Conservation (phyloP, 92 coral and sea anemone genomes). For the Ricordea florida region DNA sequence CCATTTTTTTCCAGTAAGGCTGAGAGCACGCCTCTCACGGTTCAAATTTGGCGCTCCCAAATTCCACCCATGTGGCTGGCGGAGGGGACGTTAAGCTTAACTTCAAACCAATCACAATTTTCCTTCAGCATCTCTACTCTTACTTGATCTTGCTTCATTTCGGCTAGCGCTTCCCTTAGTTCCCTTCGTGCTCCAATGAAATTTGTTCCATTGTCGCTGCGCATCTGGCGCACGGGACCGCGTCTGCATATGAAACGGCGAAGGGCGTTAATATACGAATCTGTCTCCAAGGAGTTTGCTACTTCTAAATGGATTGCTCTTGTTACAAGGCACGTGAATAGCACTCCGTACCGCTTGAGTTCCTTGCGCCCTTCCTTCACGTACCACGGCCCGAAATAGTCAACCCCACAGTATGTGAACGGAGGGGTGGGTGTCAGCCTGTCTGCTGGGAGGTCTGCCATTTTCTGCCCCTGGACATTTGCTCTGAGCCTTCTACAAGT, state of each 20-base stretch:
- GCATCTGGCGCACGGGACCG: constrained; percentile 39
- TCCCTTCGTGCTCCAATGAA: constrained; percentile 38
- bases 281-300: constrained; percentile 28
- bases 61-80: constrained; percentile 54
- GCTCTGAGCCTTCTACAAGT: constrained; percentile 12
- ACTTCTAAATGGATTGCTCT: constrained; percentile 27
- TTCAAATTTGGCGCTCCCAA: constrained; percentile 49
- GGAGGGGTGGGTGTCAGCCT: constrained; percentile 39
- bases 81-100: constrained; percentile 24
- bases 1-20: constrained; percentile 17
- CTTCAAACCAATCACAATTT: constrained; percentile 38
- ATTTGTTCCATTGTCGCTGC: constrained; percentile 47
- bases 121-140: constrained; percentile 19
- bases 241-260: constrained; percentile 34
- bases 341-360: constrained; percentile 36
- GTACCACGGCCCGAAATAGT: constrained; percentile 47
- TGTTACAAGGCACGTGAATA: constrained; percentile 29
- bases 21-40: constrained; percentile 21
- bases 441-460: constrained; percentile 46
- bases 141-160: constrained; percentile 36
- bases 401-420: constrained; percentile 40
- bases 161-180: constrained; percentile 15
- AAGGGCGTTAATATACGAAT: constrained; percentile 48
- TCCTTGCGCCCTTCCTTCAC: constrained; percentile 40
- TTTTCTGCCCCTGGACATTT: neutral